Base-by-base conservation (phyloP, 2,113 vertebrate species). In the Gobiocypris rarus region DNA sequence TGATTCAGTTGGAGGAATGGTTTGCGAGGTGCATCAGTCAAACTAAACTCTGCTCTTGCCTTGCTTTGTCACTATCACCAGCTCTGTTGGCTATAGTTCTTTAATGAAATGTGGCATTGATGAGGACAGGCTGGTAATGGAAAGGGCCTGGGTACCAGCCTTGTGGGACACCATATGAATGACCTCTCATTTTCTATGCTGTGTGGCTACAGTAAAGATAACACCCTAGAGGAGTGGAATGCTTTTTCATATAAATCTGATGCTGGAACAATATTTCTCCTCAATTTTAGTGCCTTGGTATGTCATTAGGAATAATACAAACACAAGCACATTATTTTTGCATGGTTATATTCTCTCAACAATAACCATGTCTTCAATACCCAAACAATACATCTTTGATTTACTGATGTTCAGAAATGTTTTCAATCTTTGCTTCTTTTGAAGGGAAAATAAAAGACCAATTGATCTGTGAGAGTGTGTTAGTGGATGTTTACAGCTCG, bases 61-160 rank as follows among this genome's bases (percentile, higher is more conserved):
- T 82, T 84, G 81, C 83, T 87, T 67, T 86, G 87, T 91, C 89
- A 78, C 88, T 83, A 86, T 84, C 83, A 73, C n/a, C 50, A 75
- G 91, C 80, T 79, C 83, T 59, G 81, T 85, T 54, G 3, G 80
- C 88, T 91, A 89, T 92, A 82, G 89, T 88, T 92, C 83, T 92
- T 92, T 91, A 87, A 92, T 91, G 86, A 91, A 91, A 86, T 83
- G 87, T 89, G 88, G 81, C 87, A 87, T 89, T 85, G 87, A 89
- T 69, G 87, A 86, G 43, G 75, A 83, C 58, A 50, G 58, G 56
- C n/a, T 48, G 15, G 80, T 77, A 83, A 83, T 83, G 58, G 76
- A 83, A 83, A 15, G 26, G 73, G 50, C 59, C 58, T 13, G 9
- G 1, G 6, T 28, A 67, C 19, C 31, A 7, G 28, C 81, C 31